A percentile compares a stretch with the other conserved stretches of the same genome.
Conservation (phyloP, 2,113 vertebrate species). For the Delphinapterus leucas region DNA sequence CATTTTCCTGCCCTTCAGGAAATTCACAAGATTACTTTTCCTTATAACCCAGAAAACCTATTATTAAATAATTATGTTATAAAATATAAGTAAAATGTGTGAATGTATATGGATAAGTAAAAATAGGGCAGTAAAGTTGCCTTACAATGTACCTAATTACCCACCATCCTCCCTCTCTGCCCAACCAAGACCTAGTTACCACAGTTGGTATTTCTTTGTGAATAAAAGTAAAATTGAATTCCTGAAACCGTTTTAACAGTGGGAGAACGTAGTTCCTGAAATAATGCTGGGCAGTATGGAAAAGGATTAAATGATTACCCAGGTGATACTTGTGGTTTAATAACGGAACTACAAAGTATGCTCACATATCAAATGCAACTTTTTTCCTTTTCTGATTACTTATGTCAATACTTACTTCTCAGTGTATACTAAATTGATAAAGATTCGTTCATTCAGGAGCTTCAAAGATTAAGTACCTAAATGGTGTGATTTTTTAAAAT, state of each 20-base stretch:
- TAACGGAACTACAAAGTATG: not conserved
- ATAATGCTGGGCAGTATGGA: not conserved
- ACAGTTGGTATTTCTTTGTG: not conserved
- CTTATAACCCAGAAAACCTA: not conserved
- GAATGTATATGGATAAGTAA: not conserved
- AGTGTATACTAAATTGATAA: not conserved
- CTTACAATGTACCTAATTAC: not conserved
- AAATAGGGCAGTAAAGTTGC: not conserved
- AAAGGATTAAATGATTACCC: not conserved
- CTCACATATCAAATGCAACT: not conserved
- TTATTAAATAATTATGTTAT: not conserved
- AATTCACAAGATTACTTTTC: conserved; percentile 4
- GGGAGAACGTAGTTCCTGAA: not conserved
- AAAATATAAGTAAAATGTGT: conserved; percentile 14
- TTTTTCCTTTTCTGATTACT: not conserved
- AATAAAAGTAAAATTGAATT: conserved; percentile 9
- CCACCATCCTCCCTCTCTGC: not conserved
- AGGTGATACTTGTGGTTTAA: not conserved
- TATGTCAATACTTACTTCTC: not conserved
- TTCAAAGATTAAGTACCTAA: not conserved
- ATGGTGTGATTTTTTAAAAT: not conserved
- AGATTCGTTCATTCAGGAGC: not conserved
- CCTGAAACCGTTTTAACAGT: not conserved
- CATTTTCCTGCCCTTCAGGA: not conserved
- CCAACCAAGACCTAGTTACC: not conserved